Base-by-base conservation (phyloP, 2,888 invertebrate genomes). In the Tuberolachnus salignus region DNA sequence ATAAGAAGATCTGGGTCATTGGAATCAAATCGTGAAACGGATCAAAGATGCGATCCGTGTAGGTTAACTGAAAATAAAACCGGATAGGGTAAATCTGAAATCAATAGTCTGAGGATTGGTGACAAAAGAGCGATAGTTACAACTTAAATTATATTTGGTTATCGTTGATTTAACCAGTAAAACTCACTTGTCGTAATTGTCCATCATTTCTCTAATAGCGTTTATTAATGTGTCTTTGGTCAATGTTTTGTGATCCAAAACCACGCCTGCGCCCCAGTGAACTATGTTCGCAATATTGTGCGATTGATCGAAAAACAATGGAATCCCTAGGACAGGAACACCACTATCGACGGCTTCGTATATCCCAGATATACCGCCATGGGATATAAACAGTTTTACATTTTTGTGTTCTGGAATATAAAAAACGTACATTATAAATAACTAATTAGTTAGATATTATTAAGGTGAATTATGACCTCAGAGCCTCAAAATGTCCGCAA, bases 381-480 rank as follows among this genome's bases (percentile, higher is more conserved):
- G 75, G 26, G 75, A 78, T 49, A 78, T 78, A 49, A 78, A 78
- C 13, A 78, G 21, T 13, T 78, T 67, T 1, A 78, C 67, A n/a
- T 78, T 78, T 21, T 67, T 49, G 13, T 78, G 57, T 23, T 55
- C 75, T 78, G 21, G 14, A 72, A 72, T 55, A n/a, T n/a, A 34
- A 34, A 34, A 34, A 34, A 34, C 6, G 6, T 34, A 34, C 34
- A 34, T n/a, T n/a, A n/a, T n/a, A n/a, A n/a, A n/a, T n/a, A n/a
- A n/a, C n/a, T n/a, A n/a, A n/a, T n/a, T n/a, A n/a, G n/a, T n/a
- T n/a, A n/a, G n/a, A n/a, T n/a, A n/a, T n/a, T n/a, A n/a, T n/a
- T n/a, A n/a, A n/a, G n/a, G n/a, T n/a, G n/a, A n/a, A n/a, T n/a
- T n/a, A n/a, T n/a, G n/a, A n/a, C n/a, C n/a, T n/a, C n/a, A n/a